Evolutionary conservation across 2,888 invertebrate genomes (phyloP).

Genomic region (Agrotis puta): DNA sequence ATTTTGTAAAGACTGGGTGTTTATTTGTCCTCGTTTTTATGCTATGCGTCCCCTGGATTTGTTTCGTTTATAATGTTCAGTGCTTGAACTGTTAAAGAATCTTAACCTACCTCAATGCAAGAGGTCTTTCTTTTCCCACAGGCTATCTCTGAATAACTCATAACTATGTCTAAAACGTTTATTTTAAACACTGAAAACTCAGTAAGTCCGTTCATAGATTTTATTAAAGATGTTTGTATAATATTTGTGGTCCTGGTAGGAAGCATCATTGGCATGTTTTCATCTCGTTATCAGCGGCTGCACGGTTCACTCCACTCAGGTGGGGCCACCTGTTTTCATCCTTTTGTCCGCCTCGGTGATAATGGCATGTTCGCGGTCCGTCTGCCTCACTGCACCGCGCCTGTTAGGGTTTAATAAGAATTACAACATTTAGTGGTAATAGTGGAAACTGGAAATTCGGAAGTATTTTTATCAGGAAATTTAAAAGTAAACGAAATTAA

Average conservation of each 20-base stretch:
- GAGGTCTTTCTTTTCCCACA: not conserved
- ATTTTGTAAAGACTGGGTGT: slow-evolving; percentile 8
- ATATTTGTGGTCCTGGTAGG: slow-evolving; percentile 26
- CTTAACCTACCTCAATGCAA: not conserved
- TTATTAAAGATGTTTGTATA: slow-evolving; percentile 36
- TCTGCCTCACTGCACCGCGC: slow-evolving; percentile 40
- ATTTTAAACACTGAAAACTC: slow-evolving; percentile 16
- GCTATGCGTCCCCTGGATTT: not conserved
- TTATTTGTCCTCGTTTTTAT: not conserved
- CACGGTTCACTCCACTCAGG: slow-evolving; percentile 63
- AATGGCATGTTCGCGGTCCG: slow-evolving; percentile 53
- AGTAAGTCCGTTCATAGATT: slow-evolving; percentile 15
- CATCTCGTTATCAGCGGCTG: slow-evolving; percentile 62
- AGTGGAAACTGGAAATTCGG: slow-evolving; percentile 10
- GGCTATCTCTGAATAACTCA: not conserved
- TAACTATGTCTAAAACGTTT: not conserved
- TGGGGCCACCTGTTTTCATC: slow-evolving; percentile 62
- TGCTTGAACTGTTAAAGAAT: not conserved
- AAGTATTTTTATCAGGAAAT: no score
- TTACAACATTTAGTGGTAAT: slow-evolving; percentile 46
- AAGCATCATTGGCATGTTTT: slow-evolving; percentile 53
- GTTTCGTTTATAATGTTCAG: not conserved
- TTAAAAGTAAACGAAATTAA: not conserved
- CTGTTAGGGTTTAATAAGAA: slow-evolving; percentile 52
- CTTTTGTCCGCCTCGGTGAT: slow-evolving; percentile 53